These are phyloP conservation scores for Ariopsis seemanni DNA, from an alignment of 2,113 vertebrate genomes.

Conservation along the genomic window DNA sequence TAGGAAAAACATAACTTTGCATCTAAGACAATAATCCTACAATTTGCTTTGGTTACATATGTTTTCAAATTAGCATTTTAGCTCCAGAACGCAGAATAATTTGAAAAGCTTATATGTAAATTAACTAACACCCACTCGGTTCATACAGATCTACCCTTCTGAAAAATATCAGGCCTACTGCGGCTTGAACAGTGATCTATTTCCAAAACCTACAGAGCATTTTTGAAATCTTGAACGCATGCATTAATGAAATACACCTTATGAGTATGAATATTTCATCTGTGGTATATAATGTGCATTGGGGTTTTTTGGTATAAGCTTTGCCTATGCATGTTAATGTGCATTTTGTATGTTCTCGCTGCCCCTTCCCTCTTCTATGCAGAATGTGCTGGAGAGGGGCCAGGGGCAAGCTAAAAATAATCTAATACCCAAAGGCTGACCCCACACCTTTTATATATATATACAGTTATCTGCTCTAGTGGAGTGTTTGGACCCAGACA, in stretches of 20 bases:
- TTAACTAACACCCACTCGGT: slow-evolving; percentile 10
- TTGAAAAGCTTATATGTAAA: slow-evolving; percentile 18
- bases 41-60: neutral
- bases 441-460: slow-evolving; percentile 47
- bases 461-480: slow-evolving; percentile 40
- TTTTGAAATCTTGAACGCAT: neutral
- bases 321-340: neutral
- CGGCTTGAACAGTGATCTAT: neutral
- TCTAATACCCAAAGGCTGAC: slow-evolving; percentile 40
- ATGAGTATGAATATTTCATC: neutral
- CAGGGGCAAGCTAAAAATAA: slow-evolving; percentile 54
- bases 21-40: neutral
- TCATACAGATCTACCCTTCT: neutral
- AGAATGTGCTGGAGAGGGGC: slow-evolving; percentile 44
- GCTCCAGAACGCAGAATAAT: neutral
- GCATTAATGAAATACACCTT: neutral
- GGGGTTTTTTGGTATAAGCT: neutral
- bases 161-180: neutral
- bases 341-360: slow-evolving; percentile 26
- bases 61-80: neutral
- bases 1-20: neutral
- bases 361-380: slow-evolving; percentile 31
- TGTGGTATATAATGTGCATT: neutral
- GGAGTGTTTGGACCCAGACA: slow-evolving; percentile 30
- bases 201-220: neutral